Evolutionary conservation across 1,140 invertebrate species (phyloP), one percentile per base, ranked within the genome.

Genomic region (Amyelois transitella): DNA sequence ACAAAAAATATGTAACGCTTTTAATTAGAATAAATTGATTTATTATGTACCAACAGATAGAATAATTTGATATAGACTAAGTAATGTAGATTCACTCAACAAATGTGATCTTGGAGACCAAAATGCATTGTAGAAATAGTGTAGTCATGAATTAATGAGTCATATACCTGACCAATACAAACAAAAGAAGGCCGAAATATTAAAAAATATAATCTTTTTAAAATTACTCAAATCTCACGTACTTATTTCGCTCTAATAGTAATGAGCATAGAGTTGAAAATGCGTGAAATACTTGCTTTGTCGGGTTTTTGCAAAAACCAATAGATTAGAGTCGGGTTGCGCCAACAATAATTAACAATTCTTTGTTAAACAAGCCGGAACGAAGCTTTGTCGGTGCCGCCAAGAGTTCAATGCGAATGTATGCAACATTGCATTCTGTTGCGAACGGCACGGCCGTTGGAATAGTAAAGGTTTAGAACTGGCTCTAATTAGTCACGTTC

Each of bases 1-100:
- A 84, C 77, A 84, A 86, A 87, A 84, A 85, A 86, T 69, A 78
- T 84, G 81, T 85, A 86, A 88, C 79, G 81, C 82, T 83, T 88
- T 88, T 88, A 88, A 88, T 88, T 88, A 88, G 77, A 86, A 85
- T 85, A 83, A 86, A 86, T 86, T 86, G 85, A 86, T 88, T 86
- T 85, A 83, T 83, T 81, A 69, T 77, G 65, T 75, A 82, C 77
- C 5, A 32, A 32, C 12, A 1, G 12, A n/a, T 14, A 6, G n/a
- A n/a, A 14, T 38, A 14, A 14, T 14, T 12, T 28, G 32, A 14
- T n/a, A n/a, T n/a, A 38, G 25, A 6, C 25, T 32, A 4, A n/a
- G n/a, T 32, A 32, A 10, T 32, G 1, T 32, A 32, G 10, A 32
- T 32, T 32, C 1, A 24, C 22, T 8, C 6, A n/a, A n/a, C n/a